These are phyloP conservation scores for Apogon hyalosoma DNA, from an alignment of 2,797 vertebrate genomes.

Conservation along the genomic window DNA sequence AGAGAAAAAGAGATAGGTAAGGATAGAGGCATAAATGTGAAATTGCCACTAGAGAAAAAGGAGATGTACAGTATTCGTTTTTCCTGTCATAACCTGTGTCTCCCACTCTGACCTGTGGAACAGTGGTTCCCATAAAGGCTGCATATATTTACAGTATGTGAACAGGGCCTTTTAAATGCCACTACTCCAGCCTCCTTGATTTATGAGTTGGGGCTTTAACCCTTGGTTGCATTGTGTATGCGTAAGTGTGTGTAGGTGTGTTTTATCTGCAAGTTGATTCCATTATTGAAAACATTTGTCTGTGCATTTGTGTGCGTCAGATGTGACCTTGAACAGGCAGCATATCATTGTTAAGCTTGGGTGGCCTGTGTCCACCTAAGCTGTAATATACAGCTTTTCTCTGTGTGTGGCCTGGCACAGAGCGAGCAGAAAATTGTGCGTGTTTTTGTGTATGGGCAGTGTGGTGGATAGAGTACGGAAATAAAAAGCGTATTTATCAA, in stretches of 20 bases:
- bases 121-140: conserved; percentile 34
- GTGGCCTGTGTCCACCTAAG: conserved; percentile 47
- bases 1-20: background rate
- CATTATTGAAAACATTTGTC: background rate
- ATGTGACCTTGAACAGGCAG: conserved; percentile 53
- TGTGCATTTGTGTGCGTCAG: conserved; percentile 8
- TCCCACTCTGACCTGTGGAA: conserved; percentile 46
- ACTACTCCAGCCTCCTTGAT: conserved; percentile 40
- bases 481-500: conserved; percentile 46
- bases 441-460: conserved; percentile 13
- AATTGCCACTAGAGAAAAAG: conserved; percentile 17
- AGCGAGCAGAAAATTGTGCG: conserved; percentile 12
- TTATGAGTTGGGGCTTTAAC: conserved; percentile 51
- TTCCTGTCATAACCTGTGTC: conserved; percentile 26
- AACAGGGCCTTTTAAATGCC: conserved; percentile 45
- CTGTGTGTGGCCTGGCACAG: conserved; percentile 36
- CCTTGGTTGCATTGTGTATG: conserved; percentile 17
- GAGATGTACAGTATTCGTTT: conserved; percentile 31
- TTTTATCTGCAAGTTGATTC: background rate
- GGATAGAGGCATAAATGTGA: background rate
- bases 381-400: conserved; percentile 50
- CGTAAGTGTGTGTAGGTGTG: background rate
- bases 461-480: conserved; percentile 15
- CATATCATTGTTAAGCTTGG: conserved; percentile 49
- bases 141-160: conserved; percentile 53